Evolutionary conservation across 2,797 vertebrate species (phyloP).

Genomic region (Pelodytes ibericus): DNA sequence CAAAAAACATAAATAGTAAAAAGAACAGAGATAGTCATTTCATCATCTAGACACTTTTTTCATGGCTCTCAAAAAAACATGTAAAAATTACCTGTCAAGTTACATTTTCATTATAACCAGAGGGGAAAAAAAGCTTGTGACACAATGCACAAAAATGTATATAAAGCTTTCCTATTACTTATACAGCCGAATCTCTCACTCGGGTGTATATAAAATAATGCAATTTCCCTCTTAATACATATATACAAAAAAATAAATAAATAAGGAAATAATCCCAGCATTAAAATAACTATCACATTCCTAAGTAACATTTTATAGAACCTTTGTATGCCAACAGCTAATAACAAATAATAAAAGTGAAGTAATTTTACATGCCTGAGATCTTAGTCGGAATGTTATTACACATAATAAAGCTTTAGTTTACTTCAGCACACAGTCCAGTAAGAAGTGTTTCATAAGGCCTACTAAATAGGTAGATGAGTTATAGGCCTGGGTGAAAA

Average conservation of each 20-base stretch:
- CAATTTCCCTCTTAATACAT: not conserved
- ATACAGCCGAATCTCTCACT: too few relatives aligned
- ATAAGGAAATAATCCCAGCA: slow-evolving; percentile 42
- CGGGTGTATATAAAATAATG: not conserved
- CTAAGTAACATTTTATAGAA: slow-evolving; percentile 46
- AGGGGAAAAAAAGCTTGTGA: too few relatives aligned
- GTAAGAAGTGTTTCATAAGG: slow-evolving; percentile 57
- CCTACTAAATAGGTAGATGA: slow-evolving; percentile 56
- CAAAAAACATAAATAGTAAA: too few relatives aligned
- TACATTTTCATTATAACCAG: too few relatives aligned
- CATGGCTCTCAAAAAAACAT: too few relatives aligned
- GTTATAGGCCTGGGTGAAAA: slow-evolving; percentile 53
- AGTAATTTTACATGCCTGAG: slow-evolving; percentile 53
- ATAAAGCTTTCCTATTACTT: too few relatives aligned
- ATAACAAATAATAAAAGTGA: slow-evolving; percentile 55
- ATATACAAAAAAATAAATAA: slow-evolving; percentile 32
- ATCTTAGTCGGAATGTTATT: slow-evolving; percentile 56
- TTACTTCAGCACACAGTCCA: slow-evolving; percentile 56
- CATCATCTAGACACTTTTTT: too few relatives aligned
- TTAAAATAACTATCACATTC: slow-evolving; percentile 47
- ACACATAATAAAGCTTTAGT: slow-evolving; percentile 56
- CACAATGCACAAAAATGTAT: too few relatives aligned
- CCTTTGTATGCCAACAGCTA: slow-evolving; percentile 56
- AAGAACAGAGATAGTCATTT: too few relatives aligned
- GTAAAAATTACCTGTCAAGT: too few relatives aligned